These are phyloP conservation scores for Eulemur rubriventer DNA, from an alignment of 2,797 vertebrate species.

Conservation along the genomic window DNA sequence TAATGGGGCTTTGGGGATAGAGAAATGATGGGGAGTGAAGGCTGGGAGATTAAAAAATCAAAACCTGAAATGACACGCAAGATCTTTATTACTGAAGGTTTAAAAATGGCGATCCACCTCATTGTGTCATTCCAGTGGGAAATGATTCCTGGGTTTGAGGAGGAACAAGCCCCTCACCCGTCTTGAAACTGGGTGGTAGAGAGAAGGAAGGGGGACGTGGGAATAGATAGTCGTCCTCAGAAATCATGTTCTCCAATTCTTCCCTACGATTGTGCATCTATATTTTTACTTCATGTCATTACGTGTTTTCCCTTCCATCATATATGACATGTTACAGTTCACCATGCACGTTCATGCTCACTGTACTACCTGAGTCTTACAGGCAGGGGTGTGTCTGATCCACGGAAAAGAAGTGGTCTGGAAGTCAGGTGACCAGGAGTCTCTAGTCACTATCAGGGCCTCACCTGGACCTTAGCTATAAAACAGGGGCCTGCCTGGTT, in stretches of 20 bases:
- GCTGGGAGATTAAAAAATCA: constrained; percentile 28
- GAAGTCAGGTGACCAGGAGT: neutral
- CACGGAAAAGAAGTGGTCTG: neutral
- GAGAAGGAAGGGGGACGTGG: neutral
- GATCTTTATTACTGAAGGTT: constrained; percentile 34
- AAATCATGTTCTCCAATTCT: neutral
- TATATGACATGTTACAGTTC: neutral
- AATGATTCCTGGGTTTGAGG: neutral
- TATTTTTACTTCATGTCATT: neutral
- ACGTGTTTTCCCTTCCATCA: neutral
- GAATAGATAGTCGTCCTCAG: neutral
- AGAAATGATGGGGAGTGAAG: neutral
- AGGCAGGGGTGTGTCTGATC: neutral
- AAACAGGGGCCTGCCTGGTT: neutral
- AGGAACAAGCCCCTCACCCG: neutral
- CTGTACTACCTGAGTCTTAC: neutral
- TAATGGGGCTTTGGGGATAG: constrained; percentile 52
- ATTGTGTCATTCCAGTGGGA: neutral
- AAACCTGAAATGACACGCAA: constrained; percentile 39
- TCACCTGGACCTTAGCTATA: neutral
- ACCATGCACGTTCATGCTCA: neutral
- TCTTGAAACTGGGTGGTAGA: neutral
- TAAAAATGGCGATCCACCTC: constrained; percentile 52
- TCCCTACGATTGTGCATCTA: neutral
- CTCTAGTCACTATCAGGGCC: neutral